Base-by-base conservation (phyloP, 2,113 vertebrate genomes). In the Microcebus tavaratra region DNA sequence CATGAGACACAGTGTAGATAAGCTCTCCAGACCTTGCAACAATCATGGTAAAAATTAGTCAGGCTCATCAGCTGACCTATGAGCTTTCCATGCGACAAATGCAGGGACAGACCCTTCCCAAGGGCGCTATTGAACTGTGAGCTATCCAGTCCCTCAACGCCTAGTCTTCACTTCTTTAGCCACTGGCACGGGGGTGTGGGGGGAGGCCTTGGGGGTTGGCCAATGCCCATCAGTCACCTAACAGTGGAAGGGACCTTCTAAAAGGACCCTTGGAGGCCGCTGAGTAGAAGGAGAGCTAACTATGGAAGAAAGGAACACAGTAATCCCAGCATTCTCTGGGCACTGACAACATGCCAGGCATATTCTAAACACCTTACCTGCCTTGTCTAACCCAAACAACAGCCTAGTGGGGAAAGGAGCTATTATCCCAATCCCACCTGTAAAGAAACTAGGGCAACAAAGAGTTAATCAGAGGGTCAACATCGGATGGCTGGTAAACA, bases 161-260 rank as follows among this genome's bases (percentile, higher is more conserved):
- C 10, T 2, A 14, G 18, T 20, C 2, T 45, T 61, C 50, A 6
- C 12, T 39, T 50, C 50, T 75, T 68, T 67, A 13, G 48, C 36
- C 17, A 21, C 48, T 10, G 27, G 27, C 11, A 0, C 0, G 10
- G 59, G 6, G 55, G 3, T 12, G 11, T 9, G 7, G 8, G 20
- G 7, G 14, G 4, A 6, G 27, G 5, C 4, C 0, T 6, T 1
- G 11, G 27, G 3, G n/a, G 5, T 13, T 63, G 81, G 5, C 2
- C n/a, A 34, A 2, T 6, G 27, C 45, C 45, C 27, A 27, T 42
- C 20, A 15, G 45, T 84, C 42, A 50, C 34, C 65, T 17, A 3
- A 13, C 36, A 20, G 21, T 11, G 42, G 31, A 23, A 6, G 39
- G 45, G 42, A 50, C 6, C 34, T 36, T n/a, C 27, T 29, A 17